Evolutionary conservation across 2,888 invertebrate species (phyloP).

Genomic region (Aromia moschata): DNA sequence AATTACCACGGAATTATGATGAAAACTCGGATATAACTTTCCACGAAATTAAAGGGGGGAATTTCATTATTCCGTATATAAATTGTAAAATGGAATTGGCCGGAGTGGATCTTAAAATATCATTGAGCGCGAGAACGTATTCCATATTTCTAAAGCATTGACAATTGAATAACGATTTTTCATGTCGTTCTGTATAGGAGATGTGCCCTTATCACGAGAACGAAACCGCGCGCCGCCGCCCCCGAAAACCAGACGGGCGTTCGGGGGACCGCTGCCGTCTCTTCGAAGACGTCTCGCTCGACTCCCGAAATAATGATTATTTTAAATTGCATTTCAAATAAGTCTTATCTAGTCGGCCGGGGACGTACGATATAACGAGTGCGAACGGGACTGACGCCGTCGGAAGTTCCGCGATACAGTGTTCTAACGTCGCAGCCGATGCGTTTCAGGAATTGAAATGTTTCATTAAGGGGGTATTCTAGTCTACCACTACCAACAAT

Average conservation of each 20-base stretch:
- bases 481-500: too few relatives aligned
- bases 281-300: slow-evolving; percentile 48
- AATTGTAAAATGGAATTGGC: slow-evolving; percentile 31
- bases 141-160: slow-evolving; percentile 35
- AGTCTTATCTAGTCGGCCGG: slow-evolving; percentile 24
- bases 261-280: slow-evolving; percentile 44
- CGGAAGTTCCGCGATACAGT: slow-evolving; percentile 5
- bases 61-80: slow-evolving; percentile 37
- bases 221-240: slow-evolving; percentile 26
- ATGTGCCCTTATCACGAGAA: slow-evolving; percentile 49
- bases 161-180: slow-evolving; percentile 51
- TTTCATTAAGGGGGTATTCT: too few relatives aligned
- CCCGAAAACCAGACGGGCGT: slow-evolving; percentile 43
- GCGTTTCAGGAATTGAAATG: too few relatives aligned
- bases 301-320: slow-evolving; percentile 41
- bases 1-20: slow-evolving; percentile 23
- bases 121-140: slow-evolving; percentile 36
- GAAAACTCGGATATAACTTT: slow-evolving; percentile 24
- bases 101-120: slow-evolving; percentile 31
- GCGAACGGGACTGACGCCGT: slow-evolving; percentile 5
- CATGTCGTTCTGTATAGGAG: slow-evolving; percentile 45
- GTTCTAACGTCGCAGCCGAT: slow-evolving; percentile 7
- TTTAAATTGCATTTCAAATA: slow-evolving; percentile 38
- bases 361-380: slow-evolving; percentile 6
- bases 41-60: slow-evolving; percentile 28